Conservation (phyloP, 2,113 vertebrate species). For the Pandion haliaetus region DNA sequence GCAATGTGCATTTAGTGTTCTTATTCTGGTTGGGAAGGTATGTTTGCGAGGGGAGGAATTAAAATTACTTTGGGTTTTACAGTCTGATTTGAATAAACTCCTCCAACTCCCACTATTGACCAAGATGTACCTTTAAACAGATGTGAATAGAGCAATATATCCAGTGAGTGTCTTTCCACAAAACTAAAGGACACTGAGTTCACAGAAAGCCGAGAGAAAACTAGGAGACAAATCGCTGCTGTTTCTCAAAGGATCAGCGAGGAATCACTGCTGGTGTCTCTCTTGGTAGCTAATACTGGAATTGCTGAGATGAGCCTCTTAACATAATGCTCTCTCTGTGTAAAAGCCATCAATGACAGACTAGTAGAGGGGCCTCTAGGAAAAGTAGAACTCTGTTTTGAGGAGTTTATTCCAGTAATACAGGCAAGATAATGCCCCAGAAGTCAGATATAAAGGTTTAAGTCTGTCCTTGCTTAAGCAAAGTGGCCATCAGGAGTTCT, state of each 20-base stretch:
- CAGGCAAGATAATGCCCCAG: neutral
- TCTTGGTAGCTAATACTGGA: neutral
- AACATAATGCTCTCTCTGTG: neutral
- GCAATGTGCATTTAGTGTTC: neutral
- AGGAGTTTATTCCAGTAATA: constrained; percentile 4
- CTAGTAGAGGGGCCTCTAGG: neutral
- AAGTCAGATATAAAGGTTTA: neutral
- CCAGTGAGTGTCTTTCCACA: neutral
- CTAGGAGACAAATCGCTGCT: neutral
- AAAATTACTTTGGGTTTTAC: neutral
- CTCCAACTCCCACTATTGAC: neutral
- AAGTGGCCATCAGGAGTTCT: neutral
- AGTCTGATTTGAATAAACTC: neutral
- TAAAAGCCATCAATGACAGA: neutral
- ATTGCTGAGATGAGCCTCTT: neutral
- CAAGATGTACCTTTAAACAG: neutral
- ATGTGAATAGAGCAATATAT: neutral
- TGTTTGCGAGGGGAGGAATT: neutral
- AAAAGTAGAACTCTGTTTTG: neutral
- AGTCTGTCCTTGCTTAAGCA: neutral
- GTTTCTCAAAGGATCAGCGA: neutral
- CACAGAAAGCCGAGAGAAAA: neutral
- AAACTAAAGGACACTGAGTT: neutral
- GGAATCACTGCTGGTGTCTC: neutral
- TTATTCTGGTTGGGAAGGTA: neutral